Conservation (phyloP, 37 sponge, comb jelly and placozoan genomes). For the Crambe crambe region DNA sequence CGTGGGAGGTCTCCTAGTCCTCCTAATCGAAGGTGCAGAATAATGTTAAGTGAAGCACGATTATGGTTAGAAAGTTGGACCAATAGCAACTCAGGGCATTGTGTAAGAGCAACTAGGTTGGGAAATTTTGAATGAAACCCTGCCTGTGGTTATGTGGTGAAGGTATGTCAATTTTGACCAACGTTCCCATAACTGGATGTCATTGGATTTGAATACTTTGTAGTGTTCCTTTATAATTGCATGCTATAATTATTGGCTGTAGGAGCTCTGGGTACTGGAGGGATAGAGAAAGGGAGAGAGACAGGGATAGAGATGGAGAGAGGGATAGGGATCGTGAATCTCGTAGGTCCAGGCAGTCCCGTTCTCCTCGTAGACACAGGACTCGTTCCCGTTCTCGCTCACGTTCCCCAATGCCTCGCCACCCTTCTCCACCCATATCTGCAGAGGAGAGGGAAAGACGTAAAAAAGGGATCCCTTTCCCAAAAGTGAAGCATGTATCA, state of each 20-base stretch:
- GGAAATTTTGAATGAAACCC: too few species aligned
- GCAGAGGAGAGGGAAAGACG: constrained; percentile 19
- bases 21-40: not conserved
- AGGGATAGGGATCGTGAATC: not conserved
- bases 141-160: too few species aligned
- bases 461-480: constrained; percentile 13
- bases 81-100: too few species aligned
- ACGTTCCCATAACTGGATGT: too few species aligned
- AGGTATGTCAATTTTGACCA: too few species aligned
- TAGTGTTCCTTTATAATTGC: too few species aligned
- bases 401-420: not conserved
- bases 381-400: not conserved
- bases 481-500: constrained; percentile 20
- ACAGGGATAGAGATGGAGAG: too few species aligned
- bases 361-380: not conserved
- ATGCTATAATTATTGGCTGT: not conserved
- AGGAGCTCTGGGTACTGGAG: not conserved
- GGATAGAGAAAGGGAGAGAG: constrained; percentile 29
- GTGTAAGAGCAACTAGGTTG: too few species aligned
- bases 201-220: too few species aligned
- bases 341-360: not conserved
- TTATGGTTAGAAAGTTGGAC: too few species aligned
- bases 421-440: constrained; percentile 13
- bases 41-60: too few species aligned
- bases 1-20: constrained; percentile 28